Percentiles rank a stretch among this genome's conserved stretches.
These are phyloP conservation scores for Illadopsis cleaveri DNA, from an alignment of 2,113 vertebrate species.

Conservation along the genomic window DNA sequence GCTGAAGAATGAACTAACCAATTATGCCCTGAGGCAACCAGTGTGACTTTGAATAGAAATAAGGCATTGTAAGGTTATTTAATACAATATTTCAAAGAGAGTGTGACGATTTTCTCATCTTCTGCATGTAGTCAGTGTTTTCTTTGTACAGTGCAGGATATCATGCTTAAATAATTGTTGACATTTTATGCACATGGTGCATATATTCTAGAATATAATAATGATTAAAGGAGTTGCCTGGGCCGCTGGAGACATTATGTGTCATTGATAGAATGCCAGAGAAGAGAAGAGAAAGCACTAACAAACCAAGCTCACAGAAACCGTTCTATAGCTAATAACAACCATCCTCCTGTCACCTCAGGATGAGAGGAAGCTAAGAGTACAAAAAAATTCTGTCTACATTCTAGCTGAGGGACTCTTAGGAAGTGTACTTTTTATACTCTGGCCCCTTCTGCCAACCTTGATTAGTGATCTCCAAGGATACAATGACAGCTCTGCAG, in stretches of 20 bases:
- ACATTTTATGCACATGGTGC: neutral
- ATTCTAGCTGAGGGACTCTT: neutral
- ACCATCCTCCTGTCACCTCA: neutral
- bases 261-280: neutral
- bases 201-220: neutral
- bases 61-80: neutral
- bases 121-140: neutral
- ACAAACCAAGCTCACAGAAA: neutral
- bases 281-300: neutral
- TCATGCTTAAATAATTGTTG: neutral
- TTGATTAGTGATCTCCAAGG: neutral
- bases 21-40: constrained; percentile 49
- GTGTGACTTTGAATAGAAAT: constrained; percentile 55
- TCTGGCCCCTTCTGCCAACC: neutral
- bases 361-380: neutral
- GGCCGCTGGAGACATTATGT: neutral
- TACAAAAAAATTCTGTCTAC: neutral
- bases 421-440: neutral
- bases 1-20: constrained; percentile 16
- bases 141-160: neutral
- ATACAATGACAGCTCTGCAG: neutral
- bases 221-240: constrained; percentile 4
- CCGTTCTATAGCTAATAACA: neutral
- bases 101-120: neutral
- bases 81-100: constrained; percentile 16